phyloP scores from a whole-genome alignment of 2,113 vertebrate species.

The Epinephelus fuscoguttatus region DNA sequence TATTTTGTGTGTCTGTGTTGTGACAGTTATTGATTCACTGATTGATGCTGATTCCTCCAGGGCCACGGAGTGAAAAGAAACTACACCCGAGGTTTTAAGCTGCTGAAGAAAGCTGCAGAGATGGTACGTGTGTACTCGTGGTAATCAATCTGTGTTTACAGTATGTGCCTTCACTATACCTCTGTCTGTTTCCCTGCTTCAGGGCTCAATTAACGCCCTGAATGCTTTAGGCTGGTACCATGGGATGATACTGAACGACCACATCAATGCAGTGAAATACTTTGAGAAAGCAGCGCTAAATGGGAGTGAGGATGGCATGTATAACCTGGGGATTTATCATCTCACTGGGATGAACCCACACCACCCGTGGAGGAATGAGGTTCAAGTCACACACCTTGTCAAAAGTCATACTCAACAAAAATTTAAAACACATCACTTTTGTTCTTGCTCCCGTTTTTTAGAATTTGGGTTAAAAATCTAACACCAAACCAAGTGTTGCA shows the following conservation, averaged over 20 bases:
- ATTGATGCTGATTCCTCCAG: slow-evolving; percentile 80
- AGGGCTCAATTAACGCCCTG: slow-evolving; percentile 93
- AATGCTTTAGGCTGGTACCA: slow-evolving; percentile 96
- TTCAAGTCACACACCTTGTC: slow-evolving; percentile 67
- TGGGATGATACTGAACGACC: slow-evolving; percentile 87
- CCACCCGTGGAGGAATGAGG: slow-evolving; percentile 86
- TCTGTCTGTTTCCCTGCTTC: slow-evolving; percentile 51
- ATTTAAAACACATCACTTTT: no score
- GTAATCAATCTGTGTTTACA: slow-evolving; percentile 53
- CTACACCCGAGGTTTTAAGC: slow-evolving; percentile 86
- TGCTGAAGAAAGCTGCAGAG: slow-evolving; percentile 92
- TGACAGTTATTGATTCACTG: slow-evolving; percentile 69
- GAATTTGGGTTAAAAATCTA: no score
- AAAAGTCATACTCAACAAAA: no score
- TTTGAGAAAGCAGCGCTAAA: slow-evolving; percentile 90
- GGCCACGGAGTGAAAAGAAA: slow-evolving; percentile 92
- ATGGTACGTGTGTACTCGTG: slow-evolving; percentile 74
- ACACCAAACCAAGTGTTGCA: no score
- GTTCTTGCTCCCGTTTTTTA: no score
- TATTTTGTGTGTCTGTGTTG: slow-evolving; percentile 34
- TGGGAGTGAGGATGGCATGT: slow-evolving; percentile 89
- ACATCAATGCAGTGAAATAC: slow-evolving; percentile 85
- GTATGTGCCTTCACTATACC: slow-evolving; percentile 2
- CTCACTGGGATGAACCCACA: slow-evolving; percentile 86
- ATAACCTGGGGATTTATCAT: slow-evolving; percentile 91